phyloP scores from a whole-genome alignment of 2,797 vertebrate genomes.

The Eleutherodactylus coqui region DNA sequence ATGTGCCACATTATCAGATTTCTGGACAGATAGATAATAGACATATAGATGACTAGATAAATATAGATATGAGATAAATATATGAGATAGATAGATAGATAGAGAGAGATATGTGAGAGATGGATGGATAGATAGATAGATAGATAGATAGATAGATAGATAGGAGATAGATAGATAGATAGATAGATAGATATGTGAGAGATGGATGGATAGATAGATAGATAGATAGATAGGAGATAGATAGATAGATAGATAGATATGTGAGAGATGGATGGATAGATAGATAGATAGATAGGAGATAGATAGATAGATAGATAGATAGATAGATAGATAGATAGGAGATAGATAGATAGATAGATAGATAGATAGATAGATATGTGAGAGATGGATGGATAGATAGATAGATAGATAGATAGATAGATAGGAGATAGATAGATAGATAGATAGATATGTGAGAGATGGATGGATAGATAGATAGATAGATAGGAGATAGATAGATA shows the following conservation, averaged over 20 bases:
- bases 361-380: background rate
- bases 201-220: constrained; percentile 27
- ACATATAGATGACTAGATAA: too few relatives aligned
- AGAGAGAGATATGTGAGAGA: too few relatives aligned
- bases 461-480: background rate
- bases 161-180: background rate
- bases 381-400: too few relatives aligned
- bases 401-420: too few relatives aligned
- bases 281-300: constrained; percentile 21
- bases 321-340: background rate
- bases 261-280: constrained; percentile 18
- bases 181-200: constrained; percentile 23
- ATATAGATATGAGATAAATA: too few relatives aligned
- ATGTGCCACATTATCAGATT: too few relatives aligned
- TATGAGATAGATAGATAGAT: too few relatives aligned
- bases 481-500: too few relatives aligned
- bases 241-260: constrained; percentile 8
- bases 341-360: background rate
- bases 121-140: too few relatives aligned
- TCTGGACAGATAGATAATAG: too few relatives aligned
- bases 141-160: background rate
- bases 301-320: constrained; percentile 25
- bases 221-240: constrained; percentile 7
- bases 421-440: too few relatives aligned
- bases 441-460: background rate